Evolutionary conservation across 2,888 invertebrate species (phyloP).

Genomic region (Helleia helle): DNA sequence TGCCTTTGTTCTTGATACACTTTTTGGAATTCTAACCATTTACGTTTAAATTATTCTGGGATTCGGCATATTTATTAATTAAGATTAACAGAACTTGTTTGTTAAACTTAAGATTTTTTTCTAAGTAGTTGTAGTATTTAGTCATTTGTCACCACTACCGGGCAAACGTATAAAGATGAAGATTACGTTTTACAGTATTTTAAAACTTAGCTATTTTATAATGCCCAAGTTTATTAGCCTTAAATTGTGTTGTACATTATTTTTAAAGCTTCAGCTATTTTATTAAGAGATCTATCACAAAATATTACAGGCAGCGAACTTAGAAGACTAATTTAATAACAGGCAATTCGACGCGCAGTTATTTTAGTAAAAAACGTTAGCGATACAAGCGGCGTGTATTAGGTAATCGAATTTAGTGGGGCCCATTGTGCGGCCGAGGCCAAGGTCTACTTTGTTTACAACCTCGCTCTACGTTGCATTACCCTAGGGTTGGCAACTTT

Average conservation of each 20-base stretch:
- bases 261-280: too few species aligned
- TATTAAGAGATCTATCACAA: conserved; percentile 11
- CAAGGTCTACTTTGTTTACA: conserved; percentile 67
- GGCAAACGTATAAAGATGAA: too few species aligned
- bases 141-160: too few species aligned
- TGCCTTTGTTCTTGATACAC: conserved; percentile 27
- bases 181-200: too few species aligned
- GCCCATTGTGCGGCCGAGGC: conserved; percentile 60
- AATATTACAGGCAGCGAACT: conserved; percentile 9
- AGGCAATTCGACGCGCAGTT: conserved; percentile 15
- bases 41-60: conserved; percentile 6
- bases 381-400: conserved; percentile 48
- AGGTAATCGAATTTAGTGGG: conserved; percentile 63
- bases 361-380: conserved; percentile 47
- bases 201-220: too few species aligned
- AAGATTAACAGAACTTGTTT: not conserved
- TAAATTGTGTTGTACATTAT: too few species aligned
- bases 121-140: too few species aligned
- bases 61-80: not conserved
- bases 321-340: too few species aligned
- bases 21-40: conserved; percentile 28
- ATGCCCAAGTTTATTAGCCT: too few species aligned
- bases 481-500: too few species aligned
- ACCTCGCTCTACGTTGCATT: conserved; percentile 35
- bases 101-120: conserved; percentile 2